These are phyloP conservation scores for Parnassius mnemosyne DNA, from an alignment of 2,888 invertebrate species.

Conservation along the genomic window DNA sequence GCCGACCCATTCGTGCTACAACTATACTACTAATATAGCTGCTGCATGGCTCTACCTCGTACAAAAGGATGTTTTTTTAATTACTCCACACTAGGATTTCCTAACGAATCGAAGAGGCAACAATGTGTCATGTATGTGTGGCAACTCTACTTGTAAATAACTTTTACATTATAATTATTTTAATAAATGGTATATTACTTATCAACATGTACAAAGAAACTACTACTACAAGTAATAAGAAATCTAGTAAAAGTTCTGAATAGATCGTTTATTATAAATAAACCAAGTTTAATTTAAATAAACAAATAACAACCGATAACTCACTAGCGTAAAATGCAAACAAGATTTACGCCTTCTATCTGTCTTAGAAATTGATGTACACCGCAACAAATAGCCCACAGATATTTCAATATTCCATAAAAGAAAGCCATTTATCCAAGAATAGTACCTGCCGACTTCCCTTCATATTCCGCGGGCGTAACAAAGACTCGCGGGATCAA, in stretches of 20 bases:
- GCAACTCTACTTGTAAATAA: too few species aligned
- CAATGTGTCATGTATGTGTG: too few species aligned
- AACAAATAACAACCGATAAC: slow-evolving; percentile 42
- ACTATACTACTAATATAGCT: too few species aligned
- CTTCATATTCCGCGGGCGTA: slow-evolving; percentile 72
- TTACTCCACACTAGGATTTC: too few species aligned
- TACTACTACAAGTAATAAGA: too few species aligned
- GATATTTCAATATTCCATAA: slow-evolving; percentile 73
- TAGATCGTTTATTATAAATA: slow-evolving; percentile 9
- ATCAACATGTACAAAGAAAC: too few species aligned
- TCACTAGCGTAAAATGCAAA: slow-evolving; percentile 64
- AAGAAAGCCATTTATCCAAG: slow-evolving; percentile 70
- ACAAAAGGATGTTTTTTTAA: too few species aligned
- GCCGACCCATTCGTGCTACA: too few species aligned
- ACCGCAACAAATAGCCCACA: slow-evolving; percentile 60
- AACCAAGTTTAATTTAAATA: slow-evolving; percentile 15
- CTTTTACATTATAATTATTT: too few species aligned
- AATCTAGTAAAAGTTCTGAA: neutral
- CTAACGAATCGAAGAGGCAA: too few species aligned
- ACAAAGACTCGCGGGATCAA: slow-evolving; percentile 65
- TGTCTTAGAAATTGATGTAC: slow-evolving; percentile 68
- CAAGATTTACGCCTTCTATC: slow-evolving; percentile 65
- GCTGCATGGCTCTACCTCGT: too few species aligned
- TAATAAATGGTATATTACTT: too few species aligned
- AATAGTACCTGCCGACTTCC: slow-evolving; percentile 53